Evolutionary conservation across 2,797 vertebrate species (phyloP).

Genomic region (Phalloptychus januarius): DNA sequence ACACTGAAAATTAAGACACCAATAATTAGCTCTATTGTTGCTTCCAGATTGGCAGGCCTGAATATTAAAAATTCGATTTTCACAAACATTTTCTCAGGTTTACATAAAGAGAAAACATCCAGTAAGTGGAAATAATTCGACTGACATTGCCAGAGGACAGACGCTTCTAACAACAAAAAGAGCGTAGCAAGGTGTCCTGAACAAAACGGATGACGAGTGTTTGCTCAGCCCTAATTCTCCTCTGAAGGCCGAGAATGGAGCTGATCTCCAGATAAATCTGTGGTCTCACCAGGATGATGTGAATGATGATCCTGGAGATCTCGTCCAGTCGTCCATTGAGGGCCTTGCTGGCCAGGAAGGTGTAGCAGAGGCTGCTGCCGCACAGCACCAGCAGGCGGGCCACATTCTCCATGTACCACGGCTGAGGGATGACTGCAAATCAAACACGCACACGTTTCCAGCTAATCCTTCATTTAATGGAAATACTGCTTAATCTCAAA

Average conservation of each 20-base stretch:
- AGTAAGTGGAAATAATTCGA: not conserved
- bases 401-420: constrained; percentile 90
- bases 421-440: constrained; percentile 82
- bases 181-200: not conserved
- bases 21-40: not conserved
- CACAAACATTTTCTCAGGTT: not conserved
- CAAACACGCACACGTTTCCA: not conserved
- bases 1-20: not conserved
- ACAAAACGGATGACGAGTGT: not conserved
- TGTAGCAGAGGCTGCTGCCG: constrained; percentile 87
- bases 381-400: constrained; percentile 90
- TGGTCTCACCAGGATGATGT: constrained; percentile 87
- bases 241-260: not conserved
- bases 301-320: constrained; percentile 84
- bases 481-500: no score
- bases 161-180: not conserved
- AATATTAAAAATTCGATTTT: not conserved
- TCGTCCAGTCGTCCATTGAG: constrained; percentile 81
- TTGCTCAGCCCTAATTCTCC: not conserved
- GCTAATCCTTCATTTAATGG: not conserved
- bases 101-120: not conserved
- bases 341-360: constrained; percentile 87
- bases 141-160: no score
- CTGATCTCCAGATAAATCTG: not conserved
- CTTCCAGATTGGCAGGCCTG: not conserved